Percentiles rank a stretch among this genome's conserved stretches.
Conservation (phyloP, 2,797 vertebrate genomes). For the Naso thynnoides region DNA sequence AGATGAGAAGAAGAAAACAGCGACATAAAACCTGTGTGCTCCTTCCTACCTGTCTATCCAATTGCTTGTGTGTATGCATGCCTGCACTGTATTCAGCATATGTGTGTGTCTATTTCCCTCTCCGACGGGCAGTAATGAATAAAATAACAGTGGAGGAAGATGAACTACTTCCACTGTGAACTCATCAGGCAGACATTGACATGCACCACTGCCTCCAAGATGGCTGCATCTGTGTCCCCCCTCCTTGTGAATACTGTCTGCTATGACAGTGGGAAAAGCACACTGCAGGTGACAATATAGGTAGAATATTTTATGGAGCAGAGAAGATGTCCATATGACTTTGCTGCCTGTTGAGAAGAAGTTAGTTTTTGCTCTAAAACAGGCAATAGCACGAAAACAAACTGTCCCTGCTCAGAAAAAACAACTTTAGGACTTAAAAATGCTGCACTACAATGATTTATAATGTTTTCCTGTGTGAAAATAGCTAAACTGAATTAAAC, state of each 20-base stretch:
- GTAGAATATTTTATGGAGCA: conserved; percentile 21
- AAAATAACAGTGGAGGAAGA: conserved; percentile 74
- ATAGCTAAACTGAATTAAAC: conserved; percentile 21
- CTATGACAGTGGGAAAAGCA: conserved; percentile 38
- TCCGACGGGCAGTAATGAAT: conserved; percentile 71
- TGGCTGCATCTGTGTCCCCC: conserved; percentile 54
- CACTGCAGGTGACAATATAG: conserved; percentile 49
- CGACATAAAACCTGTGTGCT: conserved; percentile 8
- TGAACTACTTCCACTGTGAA: conserved; percentile 71
- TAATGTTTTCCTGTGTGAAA: conserved; percentile 18
- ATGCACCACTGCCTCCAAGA: conserved; percentile 71
- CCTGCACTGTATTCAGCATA: conserved; percentile 9
- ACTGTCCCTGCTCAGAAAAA: conserved; percentile 23
- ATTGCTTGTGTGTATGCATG: conserved; percentile 31
- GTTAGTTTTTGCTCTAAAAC: not conserved
- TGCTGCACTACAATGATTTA: conserved; percentile 2
- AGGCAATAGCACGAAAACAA: conserved; percentile 16
- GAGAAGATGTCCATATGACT: conserved; percentile 13
- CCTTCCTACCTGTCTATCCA: conserved; percentile 31
- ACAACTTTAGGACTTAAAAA: conserved; percentile 11
- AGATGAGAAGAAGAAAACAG: conserved; percentile 5
- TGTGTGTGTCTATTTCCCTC: conserved; percentile 44
- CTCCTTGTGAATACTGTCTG: conserved; percentile 40
- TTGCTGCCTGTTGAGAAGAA: conserved; percentile 12
- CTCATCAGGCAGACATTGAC: conserved; percentile 70